Evolutionary conservation across 2,113 vertebrate genomes (phyloP), one percentile per base, ranked within the genome.

Genomic region (Mormoops blainvillei): DNA sequence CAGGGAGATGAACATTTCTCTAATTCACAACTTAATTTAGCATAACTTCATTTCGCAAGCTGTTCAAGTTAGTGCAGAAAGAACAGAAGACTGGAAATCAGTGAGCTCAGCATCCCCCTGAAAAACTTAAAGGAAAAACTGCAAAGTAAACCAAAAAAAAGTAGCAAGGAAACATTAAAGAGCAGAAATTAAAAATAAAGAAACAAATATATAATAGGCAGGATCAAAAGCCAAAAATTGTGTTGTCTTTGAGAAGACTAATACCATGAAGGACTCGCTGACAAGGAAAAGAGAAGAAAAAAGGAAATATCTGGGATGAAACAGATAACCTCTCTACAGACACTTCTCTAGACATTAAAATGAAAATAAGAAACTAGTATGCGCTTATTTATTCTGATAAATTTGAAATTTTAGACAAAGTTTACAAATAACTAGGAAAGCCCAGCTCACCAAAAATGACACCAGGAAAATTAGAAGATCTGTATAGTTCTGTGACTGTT

Each of bases 401-500:
- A 43, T 41, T 4, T 56, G 36, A n/a, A 68, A 41, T 10, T 77
- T 50, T 7, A 50, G 73, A n/a, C 6, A 7, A 76, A 13, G 3
- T 56, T 70, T 2, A 9, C 48, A 28, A 70, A 81, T 45, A 33
- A 10, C 20, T 8, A 56, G 61, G 33, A 70, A 9, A 43, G 5
- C 14, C 54, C 36, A n/a, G 26, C 16, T 41, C 43, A 7, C 43
- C n/a, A 15, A 67, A 67, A 22, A 9, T 18, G 61, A 43, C 14
- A 0, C 48, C 7, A 10, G 73, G 28, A 31, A 28, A 56, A 24
- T 33, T 4, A 26, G 74, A 33, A n/a, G 56, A 43, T 26, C 22
- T 4, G 36, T 15, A 0, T n/a, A 1, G 14, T 9, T 43, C 50
- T n/a, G 2, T 81, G 8, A 54, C 1, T 3, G 13, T 45, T 43